Percentiles rank a stretch among this genome's conserved stretches.
These are phyloP conservation scores for Sympetrum striolatum DNA, from an alignment of 2,888 invertebrate species.

Conservation along the genomic window DNA sequence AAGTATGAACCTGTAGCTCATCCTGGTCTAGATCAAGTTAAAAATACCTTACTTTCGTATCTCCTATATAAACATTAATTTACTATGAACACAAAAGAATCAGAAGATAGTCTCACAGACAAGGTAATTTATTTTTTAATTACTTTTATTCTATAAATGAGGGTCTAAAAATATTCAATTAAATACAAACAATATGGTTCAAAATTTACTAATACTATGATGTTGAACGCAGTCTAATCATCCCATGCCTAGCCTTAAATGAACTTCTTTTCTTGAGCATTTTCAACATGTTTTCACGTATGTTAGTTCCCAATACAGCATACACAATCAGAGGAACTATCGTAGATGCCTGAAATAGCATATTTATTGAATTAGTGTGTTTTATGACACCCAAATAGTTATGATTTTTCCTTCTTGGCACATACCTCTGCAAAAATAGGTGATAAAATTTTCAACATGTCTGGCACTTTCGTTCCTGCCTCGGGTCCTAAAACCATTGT, in stretches of 20 bases:
- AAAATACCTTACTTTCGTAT: too few species aligned
- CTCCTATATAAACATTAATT: too few species aligned
- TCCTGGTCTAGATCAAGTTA: too few species aligned
- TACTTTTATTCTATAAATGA: too few species aligned
- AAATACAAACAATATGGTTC: too few species aligned
- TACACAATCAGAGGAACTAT: conserved; percentile 63
- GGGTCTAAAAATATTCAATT: too few species aligned
- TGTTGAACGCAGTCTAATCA: conserved; percentile 10
- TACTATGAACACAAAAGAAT: too few species aligned
- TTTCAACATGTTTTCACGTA: background rate
- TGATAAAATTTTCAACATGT: conserved; percentile 61
- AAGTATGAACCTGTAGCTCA: too few species aligned
- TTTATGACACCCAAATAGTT: background rate
- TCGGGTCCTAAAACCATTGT: conserved; percentile 50
- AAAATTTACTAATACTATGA: background rate
- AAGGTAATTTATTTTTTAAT: too few species aligned
- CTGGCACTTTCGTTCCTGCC: conserved; percentile 52
- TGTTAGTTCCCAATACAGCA: background rate
- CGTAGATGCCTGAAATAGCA: conserved; percentile 61
- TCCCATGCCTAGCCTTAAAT: conserved; percentile 14
- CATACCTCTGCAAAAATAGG: conserved; percentile 64
- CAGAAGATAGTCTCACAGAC: too few species aligned
- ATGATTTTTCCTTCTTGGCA: background rate
- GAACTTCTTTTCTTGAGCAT: background rate
- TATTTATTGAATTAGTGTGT: background rate